A percentile compares a stretch with the other conserved stretches of the same genome.
Evolutionary conservation across 2,797 vertebrate genomes (phyloP).

Genomic region (Phoebastria nigripes): DNA sequence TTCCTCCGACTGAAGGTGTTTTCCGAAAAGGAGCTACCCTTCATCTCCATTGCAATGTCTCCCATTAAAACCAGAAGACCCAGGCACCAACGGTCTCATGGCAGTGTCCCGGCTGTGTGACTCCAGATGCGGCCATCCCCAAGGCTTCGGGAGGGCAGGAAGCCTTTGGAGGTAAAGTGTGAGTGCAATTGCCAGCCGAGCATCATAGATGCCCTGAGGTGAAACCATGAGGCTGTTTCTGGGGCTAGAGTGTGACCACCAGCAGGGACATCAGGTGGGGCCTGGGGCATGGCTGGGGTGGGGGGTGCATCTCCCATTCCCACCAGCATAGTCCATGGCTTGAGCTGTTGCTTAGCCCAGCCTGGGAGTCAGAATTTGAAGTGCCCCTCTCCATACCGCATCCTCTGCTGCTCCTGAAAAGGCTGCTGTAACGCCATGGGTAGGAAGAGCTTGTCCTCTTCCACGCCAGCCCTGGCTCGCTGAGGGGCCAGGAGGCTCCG

Average conservation of each 20-base stretch:
- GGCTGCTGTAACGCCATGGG: not conserved
- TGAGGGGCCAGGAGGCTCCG: not conserved
- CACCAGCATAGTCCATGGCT: not conserved
- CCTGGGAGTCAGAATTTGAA: not conserved
- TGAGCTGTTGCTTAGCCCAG: not conserved
- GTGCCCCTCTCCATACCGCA: fast-evolving
- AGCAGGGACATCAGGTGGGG: not conserved
- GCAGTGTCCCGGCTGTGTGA: not conserved
- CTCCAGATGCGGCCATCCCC: not conserved
- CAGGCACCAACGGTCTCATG: not conserved
- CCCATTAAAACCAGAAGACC: not conserved
- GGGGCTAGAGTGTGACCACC: not conserved
- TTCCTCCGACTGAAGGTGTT: not conserved
- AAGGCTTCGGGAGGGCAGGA: not conserved
- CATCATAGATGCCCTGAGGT: not conserved
- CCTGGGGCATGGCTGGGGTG: not conserved
- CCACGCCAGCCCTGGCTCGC: not conserved
- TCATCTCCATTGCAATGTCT: not conserved
- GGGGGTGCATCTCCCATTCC: not conserved
- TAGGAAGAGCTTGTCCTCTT: not conserved
- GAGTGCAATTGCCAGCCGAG: not conserved
- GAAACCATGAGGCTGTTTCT: not conserved
- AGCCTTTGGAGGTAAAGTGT: not conserved
- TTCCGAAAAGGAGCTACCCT: not conserved
- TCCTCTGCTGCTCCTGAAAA: not conserved